Evolutionary conservation across 2,888 invertebrate genomes (phyloP).

Genomic region (Escarpia spicata): DNA sequence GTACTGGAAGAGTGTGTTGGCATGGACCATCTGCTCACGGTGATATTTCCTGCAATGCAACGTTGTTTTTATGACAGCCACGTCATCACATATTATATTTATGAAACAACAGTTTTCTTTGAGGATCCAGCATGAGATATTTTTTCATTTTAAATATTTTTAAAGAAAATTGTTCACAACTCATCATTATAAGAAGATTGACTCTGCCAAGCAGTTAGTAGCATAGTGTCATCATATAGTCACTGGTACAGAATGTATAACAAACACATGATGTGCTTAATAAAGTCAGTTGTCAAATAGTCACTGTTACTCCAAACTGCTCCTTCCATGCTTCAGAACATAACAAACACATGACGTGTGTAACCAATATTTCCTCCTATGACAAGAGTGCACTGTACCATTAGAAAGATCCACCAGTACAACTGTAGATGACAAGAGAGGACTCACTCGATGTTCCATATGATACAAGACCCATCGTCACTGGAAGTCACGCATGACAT

Average conservation of each 20-base stretch:
- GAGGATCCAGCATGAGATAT: background rate
- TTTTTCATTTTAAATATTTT: background rate
- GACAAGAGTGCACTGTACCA: background rate
- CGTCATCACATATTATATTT: background rate
- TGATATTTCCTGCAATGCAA: constrained; percentile 71
- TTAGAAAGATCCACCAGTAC: background rate
- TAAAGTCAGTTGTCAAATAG: background rate
- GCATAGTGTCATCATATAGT: background rate
- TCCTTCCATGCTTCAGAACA: background rate
- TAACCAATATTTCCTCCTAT: background rate
- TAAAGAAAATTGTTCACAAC: background rate
- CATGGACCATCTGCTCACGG: constrained; percentile 84
- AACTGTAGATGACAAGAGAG: background rate
- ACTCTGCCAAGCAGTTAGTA: background rate
- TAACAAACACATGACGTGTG: background rate
- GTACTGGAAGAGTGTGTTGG: constrained; percentile 73
- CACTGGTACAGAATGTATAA: background rate
- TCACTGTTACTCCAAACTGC: background rate
- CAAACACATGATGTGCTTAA: background rate
- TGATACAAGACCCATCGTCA: constrained; percentile 90
- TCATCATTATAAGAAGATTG: background rate
- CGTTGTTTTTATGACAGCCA: background rate
- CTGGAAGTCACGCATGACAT: constrained; percentile 88
- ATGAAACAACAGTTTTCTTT: background rate
- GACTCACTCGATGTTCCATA: constrained; percentile 80